A percentile compares a stretch with the other conserved stretches of the same genome.
phyloP scores from a whole-genome alignment of 2,888 invertebrate genomes.

The Podabrus alpinus region DNA sequence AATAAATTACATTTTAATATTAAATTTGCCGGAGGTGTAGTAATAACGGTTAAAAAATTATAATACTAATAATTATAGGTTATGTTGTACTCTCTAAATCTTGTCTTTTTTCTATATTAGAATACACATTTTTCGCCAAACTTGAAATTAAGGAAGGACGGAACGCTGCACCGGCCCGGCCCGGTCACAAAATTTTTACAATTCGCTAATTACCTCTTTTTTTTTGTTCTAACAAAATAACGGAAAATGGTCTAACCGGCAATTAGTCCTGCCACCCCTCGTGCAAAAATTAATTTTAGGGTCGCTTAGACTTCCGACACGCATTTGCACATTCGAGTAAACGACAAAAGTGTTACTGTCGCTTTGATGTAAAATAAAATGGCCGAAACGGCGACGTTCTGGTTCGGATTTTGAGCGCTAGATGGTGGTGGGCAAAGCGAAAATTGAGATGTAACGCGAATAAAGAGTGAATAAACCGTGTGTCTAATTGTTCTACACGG shows the following conservation, averaged over 20 bases:
- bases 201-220: background rate
- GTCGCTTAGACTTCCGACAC: background rate
- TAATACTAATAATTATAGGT: constrained; percentile 32
- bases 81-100: constrained; percentile 13
- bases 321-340: background rate
- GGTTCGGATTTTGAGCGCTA: background rate
- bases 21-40: constrained; percentile 29
- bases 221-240: background rate
- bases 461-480: background rate
- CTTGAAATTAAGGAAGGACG: background rate
- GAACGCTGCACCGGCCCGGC: background rate
- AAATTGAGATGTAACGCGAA: background rate
- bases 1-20: constrained; percentile 32
- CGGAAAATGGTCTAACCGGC: background rate
- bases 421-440: background rate
- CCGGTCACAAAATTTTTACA: background rate
- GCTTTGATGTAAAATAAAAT: too few relatives aligned
- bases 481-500: background rate
- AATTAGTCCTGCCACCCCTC: background rate
- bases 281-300: constrained; percentile 1
- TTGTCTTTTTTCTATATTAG: constrained; percentile 11
- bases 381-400: background rate
- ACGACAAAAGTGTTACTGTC: background rate
- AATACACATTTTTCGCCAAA: background rate
- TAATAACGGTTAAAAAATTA: constrained; percentile 32